phyloP scores from a whole-genome alignment of 1,140 invertebrate species.

The Calephelis virginiensis region DNA sequence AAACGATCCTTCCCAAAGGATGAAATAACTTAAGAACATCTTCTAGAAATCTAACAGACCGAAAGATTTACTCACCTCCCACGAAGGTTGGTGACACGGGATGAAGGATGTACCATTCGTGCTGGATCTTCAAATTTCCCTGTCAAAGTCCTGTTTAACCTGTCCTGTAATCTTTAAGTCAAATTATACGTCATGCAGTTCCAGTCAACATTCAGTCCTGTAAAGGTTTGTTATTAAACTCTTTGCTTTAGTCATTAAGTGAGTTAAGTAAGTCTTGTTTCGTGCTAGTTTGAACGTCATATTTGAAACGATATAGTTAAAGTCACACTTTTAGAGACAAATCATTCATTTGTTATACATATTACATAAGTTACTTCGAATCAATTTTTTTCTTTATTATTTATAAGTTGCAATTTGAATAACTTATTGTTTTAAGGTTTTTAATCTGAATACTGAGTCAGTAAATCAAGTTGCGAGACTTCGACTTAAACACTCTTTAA shows the following conservation, averaged over 20 bases:
- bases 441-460: too few relatives aligned
- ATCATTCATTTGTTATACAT: too few relatives aligned
- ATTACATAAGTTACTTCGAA: too few relatives aligned
- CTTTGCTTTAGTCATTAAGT: background rate
- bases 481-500: too few relatives aligned
- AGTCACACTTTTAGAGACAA: too few relatives aligned
- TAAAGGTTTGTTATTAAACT: background rate
- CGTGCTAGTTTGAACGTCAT: too few relatives aligned
- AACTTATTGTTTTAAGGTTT: too few relatives aligned
- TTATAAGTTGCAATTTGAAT: too few relatives aligned
- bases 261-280: too few relatives aligned
- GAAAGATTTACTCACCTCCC: conserved; percentile 48
- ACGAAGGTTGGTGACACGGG: conserved; percentile 46
- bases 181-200: background rate
- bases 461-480: too few relatives aligned
- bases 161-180: conserved; percentile 7
- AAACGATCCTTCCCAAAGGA: background rate
- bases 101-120: conserved; percentile 52
- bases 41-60: background rate
- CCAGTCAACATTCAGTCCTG: background rate
- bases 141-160: background rate
- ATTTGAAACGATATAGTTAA: too few relatives aligned
- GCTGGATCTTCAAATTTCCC: conserved; percentile 32
- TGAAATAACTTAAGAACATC: conserved; percentile 2
- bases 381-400: too few relatives aligned